A percentile compares a stretch with the other conserved stretches of the same genome.
Evolutionary conservation across 2,797 vertebrate species (phyloP).

Genomic region (Oreochromis grahami): DNA sequence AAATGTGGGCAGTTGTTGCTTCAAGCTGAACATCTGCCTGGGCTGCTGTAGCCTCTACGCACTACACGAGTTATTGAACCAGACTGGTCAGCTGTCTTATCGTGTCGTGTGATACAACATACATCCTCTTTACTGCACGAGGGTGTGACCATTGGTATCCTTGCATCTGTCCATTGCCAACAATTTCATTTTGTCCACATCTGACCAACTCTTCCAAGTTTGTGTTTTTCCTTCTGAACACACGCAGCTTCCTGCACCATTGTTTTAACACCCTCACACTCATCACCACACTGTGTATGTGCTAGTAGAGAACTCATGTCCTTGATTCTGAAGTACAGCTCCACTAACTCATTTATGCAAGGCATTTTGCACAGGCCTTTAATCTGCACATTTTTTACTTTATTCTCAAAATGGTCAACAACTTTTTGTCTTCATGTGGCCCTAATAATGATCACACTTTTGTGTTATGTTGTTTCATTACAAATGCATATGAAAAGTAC

Average conservation of each 20-base stretch:
- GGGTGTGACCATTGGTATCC: background rate
- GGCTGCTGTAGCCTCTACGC: too few relatives aligned
- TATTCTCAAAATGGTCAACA: background rate
- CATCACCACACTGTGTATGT: background rate
- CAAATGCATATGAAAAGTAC: background rate
- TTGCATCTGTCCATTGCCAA: background rate
- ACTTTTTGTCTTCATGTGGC: background rate
- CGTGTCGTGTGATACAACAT: background rate
- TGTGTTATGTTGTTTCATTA: background rate
- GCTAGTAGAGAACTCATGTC: background rate
- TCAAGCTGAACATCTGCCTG: too few relatives aligned
- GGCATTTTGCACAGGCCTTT: background rate
- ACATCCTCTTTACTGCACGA: background rate
- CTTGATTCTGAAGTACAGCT: background rate
- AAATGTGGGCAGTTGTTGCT: too few relatives aligned
- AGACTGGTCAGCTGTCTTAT: too few relatives aligned
- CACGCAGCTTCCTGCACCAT: background rate
- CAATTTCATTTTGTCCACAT: background rate
- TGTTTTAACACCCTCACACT: background rate
- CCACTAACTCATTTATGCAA: background rate
- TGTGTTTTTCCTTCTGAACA: background rate
- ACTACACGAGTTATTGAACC: too few relatives aligned
- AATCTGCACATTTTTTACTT: background rate
- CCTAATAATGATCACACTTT: background rate
- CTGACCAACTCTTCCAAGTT: background rate